Evolutionary conservation across 1,140 invertebrate species (phyloP).

Genomic region (Anastrepha ludens): DNA sequence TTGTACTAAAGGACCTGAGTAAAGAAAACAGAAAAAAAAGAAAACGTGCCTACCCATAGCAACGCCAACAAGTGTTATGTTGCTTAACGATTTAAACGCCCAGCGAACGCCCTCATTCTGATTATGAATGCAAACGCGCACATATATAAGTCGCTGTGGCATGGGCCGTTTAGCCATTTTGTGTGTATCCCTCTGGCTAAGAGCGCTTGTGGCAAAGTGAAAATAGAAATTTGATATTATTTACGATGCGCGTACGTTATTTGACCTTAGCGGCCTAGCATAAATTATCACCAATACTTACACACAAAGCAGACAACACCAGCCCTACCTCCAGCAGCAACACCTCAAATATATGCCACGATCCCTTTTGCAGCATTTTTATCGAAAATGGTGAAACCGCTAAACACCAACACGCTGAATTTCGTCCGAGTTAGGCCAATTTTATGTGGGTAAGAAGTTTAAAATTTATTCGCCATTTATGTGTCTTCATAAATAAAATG

Average conservation of each 20-base stretch:
- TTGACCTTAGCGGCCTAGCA: slow-evolving; percentile 25
- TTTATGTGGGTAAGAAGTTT: slow-evolving; percentile 23
- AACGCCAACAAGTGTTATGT: slow-evolving; percentile 20
- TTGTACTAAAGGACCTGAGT: slow-evolving; percentile 10
- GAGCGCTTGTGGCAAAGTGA: not conserved
- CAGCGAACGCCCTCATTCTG: not conserved
- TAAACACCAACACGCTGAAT: not conserved
- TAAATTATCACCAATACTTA: not conserved
- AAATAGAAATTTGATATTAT: slow-evolving; percentile 39
- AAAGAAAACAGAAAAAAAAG: not conserved
- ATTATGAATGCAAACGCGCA: not conserved
- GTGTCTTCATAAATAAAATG: not conserved
- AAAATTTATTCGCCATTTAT: slow-evolving; percentile 20
- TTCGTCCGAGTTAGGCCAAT: not conserved
- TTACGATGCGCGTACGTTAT: slow-evolving; percentile 37
- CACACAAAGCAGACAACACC: too few species aligned
- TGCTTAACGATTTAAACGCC: slow-evolving; percentile 23
- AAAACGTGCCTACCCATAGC: not conserved
- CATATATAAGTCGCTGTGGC: too few species aligned
- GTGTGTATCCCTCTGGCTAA: not conserved
- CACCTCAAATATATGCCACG: not conserved
- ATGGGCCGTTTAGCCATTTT: not conserved
- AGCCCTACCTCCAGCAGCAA: not conserved
- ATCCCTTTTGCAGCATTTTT: not conserved
- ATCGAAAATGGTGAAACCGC: not conserved